Evolutionary conservation across 2,113 vertebrate species (phyloP), one percentile per base, ranked within the genome.

Genomic region (Hemiprocne comata): DNA sequence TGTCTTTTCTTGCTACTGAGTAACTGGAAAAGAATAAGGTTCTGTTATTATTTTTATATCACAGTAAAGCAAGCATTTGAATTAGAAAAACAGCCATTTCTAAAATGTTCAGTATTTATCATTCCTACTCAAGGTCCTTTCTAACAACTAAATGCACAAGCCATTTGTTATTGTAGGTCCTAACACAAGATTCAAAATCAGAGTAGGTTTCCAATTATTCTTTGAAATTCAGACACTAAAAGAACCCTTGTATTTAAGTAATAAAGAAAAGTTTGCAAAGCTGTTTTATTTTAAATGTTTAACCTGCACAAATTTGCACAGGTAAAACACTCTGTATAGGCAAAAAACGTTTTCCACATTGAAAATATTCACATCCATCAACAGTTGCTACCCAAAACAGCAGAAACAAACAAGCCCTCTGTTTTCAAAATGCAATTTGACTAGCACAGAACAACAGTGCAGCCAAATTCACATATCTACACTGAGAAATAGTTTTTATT

Each of bases 1-100:
- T 94, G 61, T 99, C 98, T 97, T 98, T 99, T 96, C 99, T 99
- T 77, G 98, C 96, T 94, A 99, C 97, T 2, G 98, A 99, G 89
- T 98, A 98, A 97, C 99, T 99, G 95, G 44, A 97, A 54, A 95
- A 81, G 83, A 89, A 64, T 66, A 85, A 11, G 38, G 65, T 62
- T 86, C 46, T 67, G 26, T 66, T 76, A 53, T 21, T 34, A 51
- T 33, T 89, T 92, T 61, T 42, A 58, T 29, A 67, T 64, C 24
- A 90, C 11, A 72, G 65, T 50, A 78, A 87, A 93, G 29, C 17
- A 91, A 85, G 8, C 11, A 38, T 48, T 69, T 57, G 10, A 67
- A 17, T 77, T 28, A 40, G 12, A 67, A 80, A 79, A 90, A 4
- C 8, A 85, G 20, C 2, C 4, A 44, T 29, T 77, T 40, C 42